These are phyloP conservation scores for Xenentodon cancila DNA, from an alignment of 2,797 vertebrate genomes.

Conservation along the genomic window DNA sequence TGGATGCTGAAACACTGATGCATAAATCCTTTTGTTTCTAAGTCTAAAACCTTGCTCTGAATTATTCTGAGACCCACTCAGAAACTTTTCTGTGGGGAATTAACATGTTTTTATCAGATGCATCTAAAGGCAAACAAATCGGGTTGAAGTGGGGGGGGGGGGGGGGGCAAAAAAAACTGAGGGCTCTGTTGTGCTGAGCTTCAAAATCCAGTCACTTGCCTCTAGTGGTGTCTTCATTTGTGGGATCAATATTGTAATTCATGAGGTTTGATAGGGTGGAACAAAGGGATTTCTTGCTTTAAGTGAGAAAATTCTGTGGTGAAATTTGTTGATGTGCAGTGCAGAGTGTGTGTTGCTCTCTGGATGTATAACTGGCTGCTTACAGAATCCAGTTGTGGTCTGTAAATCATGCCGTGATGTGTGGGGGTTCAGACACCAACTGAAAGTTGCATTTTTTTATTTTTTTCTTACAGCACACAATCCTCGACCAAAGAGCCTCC, in stretches of 20 bases:
- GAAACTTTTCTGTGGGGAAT: background rate
- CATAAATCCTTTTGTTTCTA: background rate
- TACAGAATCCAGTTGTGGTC: slow-evolving; percentile 49
- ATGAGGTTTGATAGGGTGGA: slow-evolving; percentile 41
- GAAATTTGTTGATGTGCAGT: slow-evolving; percentile 42
- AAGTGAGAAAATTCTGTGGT: slow-evolving; percentile 50
- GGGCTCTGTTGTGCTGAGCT: background rate
- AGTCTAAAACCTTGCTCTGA: background rate
- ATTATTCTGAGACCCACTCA: background rate
- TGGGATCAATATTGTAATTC: slow-evolving; percentile 32
- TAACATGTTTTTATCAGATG: background rate
- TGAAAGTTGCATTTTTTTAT: no score
- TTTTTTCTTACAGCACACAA: slow-evolving; percentile 22
- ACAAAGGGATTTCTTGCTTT: slow-evolving; percentile 44
- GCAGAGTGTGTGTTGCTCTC: slow-evolving; percentile 38
- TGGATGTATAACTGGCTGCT: slow-evolving; percentile 44
- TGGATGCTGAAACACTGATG: background rate
- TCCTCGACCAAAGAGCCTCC: slow-evolving; percentile 5
- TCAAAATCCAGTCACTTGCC: background rate
- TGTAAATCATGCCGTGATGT: slow-evolving; percentile 68
- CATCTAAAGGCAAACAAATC: slow-evolving; percentile 4
- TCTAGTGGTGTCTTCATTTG: slow-evolving; percentile 26
- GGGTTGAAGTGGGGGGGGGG: no score
- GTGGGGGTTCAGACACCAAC: slow-evolving; percentile 1
- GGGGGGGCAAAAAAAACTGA: background rate